Evolutionary conservation across 1,140 invertebrate genomes (phyloP).

Genomic region (Hyphantria cunea): DNA sequence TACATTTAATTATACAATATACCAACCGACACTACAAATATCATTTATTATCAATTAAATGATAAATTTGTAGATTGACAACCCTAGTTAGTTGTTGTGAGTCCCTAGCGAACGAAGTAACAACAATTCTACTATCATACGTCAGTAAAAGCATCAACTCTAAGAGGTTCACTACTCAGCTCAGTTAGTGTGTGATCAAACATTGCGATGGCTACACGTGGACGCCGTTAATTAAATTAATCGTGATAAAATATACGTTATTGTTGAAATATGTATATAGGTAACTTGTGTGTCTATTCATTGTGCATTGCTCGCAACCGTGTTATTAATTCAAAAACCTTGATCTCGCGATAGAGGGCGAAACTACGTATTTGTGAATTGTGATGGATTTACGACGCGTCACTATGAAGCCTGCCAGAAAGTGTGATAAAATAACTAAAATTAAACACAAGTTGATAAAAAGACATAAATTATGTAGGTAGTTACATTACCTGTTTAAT

Average conservation of each 20-base stretch:
- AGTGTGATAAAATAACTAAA: conserved; percentile 64
- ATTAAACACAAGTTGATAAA: conserved; percentile 71
- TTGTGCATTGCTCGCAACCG: conserved; percentile 11
- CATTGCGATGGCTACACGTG: conserved; percentile 45
- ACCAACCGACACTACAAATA: conserved; percentile 33
- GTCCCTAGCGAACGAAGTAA: conserved; percentile 5
- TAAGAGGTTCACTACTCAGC: conserved; percentile 25
- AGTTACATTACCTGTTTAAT: conserved; percentile 21
- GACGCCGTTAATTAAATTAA: conserved; percentile 28
- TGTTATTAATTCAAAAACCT: conserved; percentile 24
- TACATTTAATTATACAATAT: not conserved
- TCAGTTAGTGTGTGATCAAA: conserved; percentile 45
- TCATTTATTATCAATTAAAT: conserved; percentile 20
- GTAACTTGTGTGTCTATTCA: conserved; percentile 6
- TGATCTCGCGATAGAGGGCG: conserved; percentile 30
- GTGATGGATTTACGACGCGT: conserved; percentile 47
- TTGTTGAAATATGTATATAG: conserved; percentile 21
- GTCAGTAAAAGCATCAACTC: conserved; percentile 28
- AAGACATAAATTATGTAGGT: conserved; percentile 66
- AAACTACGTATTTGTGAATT: conserved; percentile 36
- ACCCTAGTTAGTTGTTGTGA: conserved; percentile 37
- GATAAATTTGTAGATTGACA: conserved; percentile 36
- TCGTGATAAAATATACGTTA: conserved; percentile 26
- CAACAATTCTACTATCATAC: conserved; percentile 14
- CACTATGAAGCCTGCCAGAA: conserved; percentile 63